phyloP scores from a whole-genome alignment of 1,140 invertebrate genomes.

The Drosophila trapezifrons region DNA sequence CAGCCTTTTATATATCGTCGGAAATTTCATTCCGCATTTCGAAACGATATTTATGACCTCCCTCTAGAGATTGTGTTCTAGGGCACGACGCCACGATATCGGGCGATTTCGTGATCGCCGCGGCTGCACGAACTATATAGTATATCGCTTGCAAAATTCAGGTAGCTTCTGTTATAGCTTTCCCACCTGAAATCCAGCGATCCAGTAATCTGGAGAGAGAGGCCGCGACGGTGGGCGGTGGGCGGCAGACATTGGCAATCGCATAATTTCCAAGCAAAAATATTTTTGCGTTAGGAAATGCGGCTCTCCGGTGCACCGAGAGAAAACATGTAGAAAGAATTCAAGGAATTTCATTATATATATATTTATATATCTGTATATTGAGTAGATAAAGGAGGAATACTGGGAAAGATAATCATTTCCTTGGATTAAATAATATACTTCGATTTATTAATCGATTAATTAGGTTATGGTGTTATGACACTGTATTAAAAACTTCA shows the following conservation, averaged over 20 bases:
- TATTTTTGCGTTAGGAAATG: conserved; percentile 71
- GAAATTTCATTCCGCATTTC: neutral
- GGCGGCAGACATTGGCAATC: conserved; percentile 27
- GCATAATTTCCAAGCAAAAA: conserved; percentile 46
- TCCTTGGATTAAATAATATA: too few relatives aligned
- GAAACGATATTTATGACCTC: conserved; percentile 7
- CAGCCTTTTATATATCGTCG: conserved; percentile 18
- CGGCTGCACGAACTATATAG: conserved; percentile 6
- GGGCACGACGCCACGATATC: conserved; percentile 19
- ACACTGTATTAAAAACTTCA: too few relatives aligned
- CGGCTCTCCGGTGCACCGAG: neutral
- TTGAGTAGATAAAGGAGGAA: too few relatives aligned
- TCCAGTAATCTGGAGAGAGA: conserved; percentile 5
- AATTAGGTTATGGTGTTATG: too few relatives aligned
- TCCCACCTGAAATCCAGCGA: neutral
- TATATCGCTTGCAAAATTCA: conserved; percentile 24
- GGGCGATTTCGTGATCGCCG: neutral
- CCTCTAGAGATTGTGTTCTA: neutral
- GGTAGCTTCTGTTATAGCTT: conserved; percentile 2
- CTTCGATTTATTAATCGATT: too few relatives aligned
- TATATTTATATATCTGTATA: too few relatives aligned
- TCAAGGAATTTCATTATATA: neutral
- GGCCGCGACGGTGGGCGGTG: neutral
- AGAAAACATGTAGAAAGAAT: neutral
- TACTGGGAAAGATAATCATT: too few relatives aligned